Conservation (phyloP, 2,113 vertebrate species). For the Oostethus manadensis region DNA sequence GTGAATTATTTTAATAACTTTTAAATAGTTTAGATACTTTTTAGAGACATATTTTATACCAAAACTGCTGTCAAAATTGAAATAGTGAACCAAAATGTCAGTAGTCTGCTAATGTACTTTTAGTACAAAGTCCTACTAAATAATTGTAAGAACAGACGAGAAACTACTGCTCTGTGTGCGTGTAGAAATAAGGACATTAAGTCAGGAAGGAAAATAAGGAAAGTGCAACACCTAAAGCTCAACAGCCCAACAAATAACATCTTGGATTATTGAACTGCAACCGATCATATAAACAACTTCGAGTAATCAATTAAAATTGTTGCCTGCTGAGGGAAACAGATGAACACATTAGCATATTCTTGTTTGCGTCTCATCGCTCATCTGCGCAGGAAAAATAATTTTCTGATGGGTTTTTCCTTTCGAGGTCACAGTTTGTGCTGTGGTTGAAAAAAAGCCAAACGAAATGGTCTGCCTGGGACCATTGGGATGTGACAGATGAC, state of each 20-base stretch:
- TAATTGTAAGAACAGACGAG: too few species aligned
- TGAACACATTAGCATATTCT: conserved; percentile 62
- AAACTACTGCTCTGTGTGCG: too few species aligned
- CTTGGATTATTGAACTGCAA: conserved; percentile 55
- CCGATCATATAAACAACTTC: conserved; percentile 62
- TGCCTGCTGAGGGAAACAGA: conserved; percentile 54
- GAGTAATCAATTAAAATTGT: conserved; percentile 68
- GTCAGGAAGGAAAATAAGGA: too few species aligned
- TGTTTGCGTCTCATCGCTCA: conserved; percentile 39
- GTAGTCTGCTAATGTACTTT: too few species aligned
- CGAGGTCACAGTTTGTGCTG: conserved; percentile 26
- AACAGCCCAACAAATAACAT: conserved; percentile 59
- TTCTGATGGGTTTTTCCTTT: conserved; percentile 11
- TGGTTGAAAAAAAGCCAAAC: conserved; percentile 11
- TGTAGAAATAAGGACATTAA: too few species aligned
- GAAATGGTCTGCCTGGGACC: conserved; percentile 14
- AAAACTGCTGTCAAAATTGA: too few species aligned
- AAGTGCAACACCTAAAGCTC: conserved; percentile 15
- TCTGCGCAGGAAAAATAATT: conserved; percentile 13
- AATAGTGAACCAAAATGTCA: too few species aligned
- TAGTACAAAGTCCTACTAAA: too few species aligned
- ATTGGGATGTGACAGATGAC: conserved; percentile 11
- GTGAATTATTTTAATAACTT: too few species aligned
- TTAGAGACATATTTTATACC: too few species aligned
- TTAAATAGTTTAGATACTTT: too few species aligned